Percentiles rank a stretch among this genome's conserved stretches.
Evolutionary conservation across 2,888 invertebrate genomes (phyloP).

Genomic region (Andricus curvator): DNA sequence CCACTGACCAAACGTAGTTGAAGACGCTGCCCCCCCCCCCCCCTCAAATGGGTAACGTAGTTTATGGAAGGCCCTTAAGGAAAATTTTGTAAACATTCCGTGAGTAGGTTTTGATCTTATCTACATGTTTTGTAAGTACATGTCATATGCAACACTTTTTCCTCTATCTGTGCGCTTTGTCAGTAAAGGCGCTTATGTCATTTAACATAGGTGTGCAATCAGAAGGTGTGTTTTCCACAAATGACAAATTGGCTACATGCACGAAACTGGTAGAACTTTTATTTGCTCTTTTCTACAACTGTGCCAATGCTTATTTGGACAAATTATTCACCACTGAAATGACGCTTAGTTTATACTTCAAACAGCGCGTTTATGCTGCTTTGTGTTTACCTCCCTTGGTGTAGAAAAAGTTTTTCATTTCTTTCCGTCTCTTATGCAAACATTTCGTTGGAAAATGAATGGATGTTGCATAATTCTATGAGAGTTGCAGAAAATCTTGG

Average conservation of each 20-base stretch:
- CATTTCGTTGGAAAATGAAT: background rate
- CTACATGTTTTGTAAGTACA: background rate
- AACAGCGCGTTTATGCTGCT: background rate
- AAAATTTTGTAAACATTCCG: background rate
- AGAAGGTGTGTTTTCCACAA: background rate
- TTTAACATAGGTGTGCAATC: background rate
- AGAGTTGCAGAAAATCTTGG: background rate
- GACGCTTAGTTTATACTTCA: background rate
- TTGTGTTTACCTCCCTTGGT: background rate
- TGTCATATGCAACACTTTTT: background rate
- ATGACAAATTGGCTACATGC: background rate
- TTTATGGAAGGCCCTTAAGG: no score
- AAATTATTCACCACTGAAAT: conserved; percentile 16
- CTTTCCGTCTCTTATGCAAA: background rate
- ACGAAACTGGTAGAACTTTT: conserved; percentile 2
- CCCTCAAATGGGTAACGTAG: no score
- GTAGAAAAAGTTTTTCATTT: background rate
- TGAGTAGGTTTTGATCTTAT: background rate
- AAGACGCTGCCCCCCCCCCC: no score
- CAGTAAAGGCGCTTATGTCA: conserved; percentile 8
- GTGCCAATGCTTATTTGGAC: background rate
- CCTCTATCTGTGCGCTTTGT: background rate
- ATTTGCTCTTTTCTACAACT: background rate
- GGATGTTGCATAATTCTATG: background rate
- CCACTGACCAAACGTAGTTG: no score